Evolutionary conservation across 1,140 invertebrate species (phyloP).

Genomic region (Panagrolaimus sp.): DNA sequence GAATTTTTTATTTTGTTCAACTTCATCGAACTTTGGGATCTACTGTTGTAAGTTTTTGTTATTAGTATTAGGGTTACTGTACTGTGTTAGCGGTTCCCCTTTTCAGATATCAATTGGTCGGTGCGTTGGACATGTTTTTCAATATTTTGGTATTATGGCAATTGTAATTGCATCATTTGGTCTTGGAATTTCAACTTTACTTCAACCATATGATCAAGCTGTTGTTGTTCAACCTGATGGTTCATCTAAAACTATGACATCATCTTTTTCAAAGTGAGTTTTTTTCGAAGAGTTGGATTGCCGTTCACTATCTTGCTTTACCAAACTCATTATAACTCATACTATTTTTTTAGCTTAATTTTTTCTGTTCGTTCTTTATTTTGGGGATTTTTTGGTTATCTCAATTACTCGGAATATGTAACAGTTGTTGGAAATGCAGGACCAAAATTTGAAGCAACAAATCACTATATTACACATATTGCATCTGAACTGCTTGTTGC

Average conservation of each 20-base stretch:
- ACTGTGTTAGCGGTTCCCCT: background rate
- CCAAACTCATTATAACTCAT: too few species aligned
- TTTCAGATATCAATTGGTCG: slow-evolving; percentile 47
- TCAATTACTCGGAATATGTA: slow-evolving; percentile 23
- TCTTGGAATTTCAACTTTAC: slow-evolving; percentile 36
- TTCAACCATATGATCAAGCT: slow-evolving; percentile 26
- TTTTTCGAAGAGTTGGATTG: too few species aligned
- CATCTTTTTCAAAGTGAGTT: too few species aligned
- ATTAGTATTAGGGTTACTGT: background rate
- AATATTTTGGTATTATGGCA: slow-evolving; percentile 40
- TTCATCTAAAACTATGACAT: slow-evolving; percentile 8
- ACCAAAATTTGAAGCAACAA: slow-evolving; percentile 5
- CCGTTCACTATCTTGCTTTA: too few species aligned
- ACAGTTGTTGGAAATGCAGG: slow-evolving; percentile 26
- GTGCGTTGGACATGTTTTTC: slow-evolving; percentile 33
- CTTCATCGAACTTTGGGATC: slow-evolving; percentile 36
- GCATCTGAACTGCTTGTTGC: slow-evolving; percentile 20
- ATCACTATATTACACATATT: slow-evolving; percentile 23
- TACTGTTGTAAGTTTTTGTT: slow-evolving; percentile 32
- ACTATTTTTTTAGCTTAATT: background rate
- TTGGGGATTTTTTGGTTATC: slow-evolving; percentile 45
- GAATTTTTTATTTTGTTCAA: slow-evolving; percentile 37
- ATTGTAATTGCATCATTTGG: slow-evolving; percentile 37
- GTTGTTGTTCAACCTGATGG: background rate
- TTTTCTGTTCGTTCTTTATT: slow-evolving; percentile 25